A percentile compares a stretch with the other conserved stretches of the same genome.
phyloP scores from a whole-genome alignment of 2,797 vertebrate species.

The Pangasius djambal region DNA sequence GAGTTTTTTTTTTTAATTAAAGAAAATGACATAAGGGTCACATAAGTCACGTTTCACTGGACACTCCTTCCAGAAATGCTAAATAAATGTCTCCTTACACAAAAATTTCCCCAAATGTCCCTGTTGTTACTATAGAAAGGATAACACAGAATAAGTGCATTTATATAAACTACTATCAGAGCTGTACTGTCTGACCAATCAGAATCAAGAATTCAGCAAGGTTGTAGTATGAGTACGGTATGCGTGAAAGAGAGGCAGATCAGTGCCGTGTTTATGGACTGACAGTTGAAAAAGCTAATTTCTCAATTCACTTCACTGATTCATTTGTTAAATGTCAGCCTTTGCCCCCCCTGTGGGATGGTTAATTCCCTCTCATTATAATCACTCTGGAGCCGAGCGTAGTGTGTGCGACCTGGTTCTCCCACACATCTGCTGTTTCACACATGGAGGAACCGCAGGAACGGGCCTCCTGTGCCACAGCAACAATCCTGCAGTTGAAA shows the following conservation, averaged over 20 bases:
- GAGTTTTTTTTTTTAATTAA: too few relatives aligned
- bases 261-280: not conserved
- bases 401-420: not conserved
- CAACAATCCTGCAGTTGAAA: conserved; percentile 10
- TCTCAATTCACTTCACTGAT: conserved; percentile 20
- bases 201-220: not conserved
- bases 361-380: conserved; percentile 9
- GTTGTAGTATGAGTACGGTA: not conserved
- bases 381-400: not conserved
- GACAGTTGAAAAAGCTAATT: conserved; percentile 15
- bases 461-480: not conserved
- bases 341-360: not conserved
- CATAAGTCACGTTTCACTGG: too few relatives aligned
- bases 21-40: too few relatives aligned
- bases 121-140: not conserved
- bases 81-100: too few relatives aligned
- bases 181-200: not conserved
- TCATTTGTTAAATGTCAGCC: conserved; percentile 10
- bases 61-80: too few relatives aligned
- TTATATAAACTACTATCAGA: too few relatives aligned
- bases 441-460: conserved; percentile 12
- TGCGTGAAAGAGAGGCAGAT: not conserved
- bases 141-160: not conserved
- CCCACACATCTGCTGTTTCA: conserved; percentile 1
- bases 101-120: not conserved